phyloP scores from a whole-genome alignment of 2,888 invertebrate species.

The Nectonema munidae region DNA sequence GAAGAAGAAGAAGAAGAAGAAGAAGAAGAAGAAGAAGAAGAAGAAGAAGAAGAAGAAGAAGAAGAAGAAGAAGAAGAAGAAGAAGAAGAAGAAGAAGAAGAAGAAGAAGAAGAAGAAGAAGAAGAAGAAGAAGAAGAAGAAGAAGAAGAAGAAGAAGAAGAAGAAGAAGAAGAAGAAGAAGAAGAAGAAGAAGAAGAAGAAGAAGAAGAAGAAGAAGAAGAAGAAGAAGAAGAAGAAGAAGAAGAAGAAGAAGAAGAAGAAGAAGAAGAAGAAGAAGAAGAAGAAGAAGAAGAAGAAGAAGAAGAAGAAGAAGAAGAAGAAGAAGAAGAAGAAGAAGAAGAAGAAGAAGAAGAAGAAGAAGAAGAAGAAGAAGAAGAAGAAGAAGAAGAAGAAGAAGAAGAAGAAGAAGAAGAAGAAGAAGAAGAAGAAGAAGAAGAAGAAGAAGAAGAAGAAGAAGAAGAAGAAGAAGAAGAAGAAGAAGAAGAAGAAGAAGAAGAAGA shows the following conservation, averaged over 20 bases:
- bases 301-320: slow-evolving; percentile 5
- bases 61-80: slow-evolving; percentile 5
- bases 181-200: slow-evolving; percentile 5
- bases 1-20: slow-evolving; percentile 5
- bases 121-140: slow-evolving; percentile 5
- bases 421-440: slow-evolving; percentile 5
- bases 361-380: slow-evolving; percentile 5
- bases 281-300: slow-evolving; percentile 5
- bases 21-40: slow-evolving; percentile 5
- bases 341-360: slow-evolving; percentile 5
- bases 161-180: slow-evolving; percentile 5
- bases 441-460: slow-evolving; percentile 5
- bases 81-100: slow-evolving; percentile 5
- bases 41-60: slow-evolving; percentile 5
- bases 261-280: slow-evolving; percentile 5
- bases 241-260: slow-evolving; percentile 5
- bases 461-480: slow-evolving; percentile 5
- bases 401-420: slow-evolving; percentile 5
- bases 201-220: slow-evolving; percentile 5
- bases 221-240: slow-evolving; percentile 5
- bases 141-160: slow-evolving; percentile 5
- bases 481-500: slow-evolving; percentile 5
- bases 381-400: slow-evolving; percentile 5
- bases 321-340: slow-evolving; percentile 5
- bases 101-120: slow-evolving; percentile 5